Base-by-base conservation (phyloP, 2,113 vertebrate species). In the Cairina moschata region DNA sequence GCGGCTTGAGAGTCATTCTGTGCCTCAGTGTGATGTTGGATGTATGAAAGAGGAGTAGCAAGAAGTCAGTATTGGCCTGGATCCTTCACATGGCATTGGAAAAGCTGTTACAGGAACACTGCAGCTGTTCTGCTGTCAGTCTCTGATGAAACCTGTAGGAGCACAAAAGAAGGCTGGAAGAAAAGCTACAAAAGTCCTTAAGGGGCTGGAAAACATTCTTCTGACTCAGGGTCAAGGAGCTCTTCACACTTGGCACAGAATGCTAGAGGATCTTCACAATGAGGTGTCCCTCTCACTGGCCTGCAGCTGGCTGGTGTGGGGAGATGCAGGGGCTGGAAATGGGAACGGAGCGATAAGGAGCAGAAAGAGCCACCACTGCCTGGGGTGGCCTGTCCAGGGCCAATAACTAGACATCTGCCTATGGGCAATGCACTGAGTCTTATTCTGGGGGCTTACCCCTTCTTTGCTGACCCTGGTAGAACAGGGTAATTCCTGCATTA, bases 41-140 rank as follows among this genome's bases (percentile, higher is more conserved):
- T 75, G 88, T 76, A 58, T 73, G 18, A 83, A 94, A 94, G 60
- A 31, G 56, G 79, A 95, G 44, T 16, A 94, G 67, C 78, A 75
- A 87, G 68, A 85, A 96, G 52, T 67, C 87, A 69, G 92, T 78
- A 85, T 72, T 95, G 95, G 96, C 93, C 96, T 69, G 96, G 90
- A 97, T 97, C 95, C 67, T 94, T 97, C 96, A 94, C 82, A 85
- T 10, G 0, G 75, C 38, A 11, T 58, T 54, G 90, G 90, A 58
- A 88, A 48, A 96, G 67, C 90, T 97, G 79, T 95, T 97, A 52
- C 21, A 83, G 92, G 92, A 93, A 52, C 75, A 82, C 4, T 2
- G 8, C 3, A 1, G 91, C 91, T 96, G 85, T 72, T 76, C 88
- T 79, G 82, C 95, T 93, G 82, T 65, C 95, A 94, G 93, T 32